Percentiles rank a stretch among this genome's conserved stretches.
phyloP scores from a whole-genome alignment of 2,888 invertebrate genomes.

The Camptogramma bilineatum region DNA sequence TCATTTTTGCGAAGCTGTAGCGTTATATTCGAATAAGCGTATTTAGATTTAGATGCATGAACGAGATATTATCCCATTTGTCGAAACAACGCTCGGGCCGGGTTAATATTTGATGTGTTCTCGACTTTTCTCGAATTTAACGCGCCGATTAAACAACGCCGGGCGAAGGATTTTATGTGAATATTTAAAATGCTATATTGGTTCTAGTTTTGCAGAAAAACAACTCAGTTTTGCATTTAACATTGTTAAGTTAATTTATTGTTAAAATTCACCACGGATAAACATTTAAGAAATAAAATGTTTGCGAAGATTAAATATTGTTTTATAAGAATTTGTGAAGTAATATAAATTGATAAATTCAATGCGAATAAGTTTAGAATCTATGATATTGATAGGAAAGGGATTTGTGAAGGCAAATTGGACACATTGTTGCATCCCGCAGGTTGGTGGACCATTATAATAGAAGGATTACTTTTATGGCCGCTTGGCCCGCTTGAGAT shows the following conservation, averaged over 20 bases:
- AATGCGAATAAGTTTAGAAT: conserved; percentile 55
- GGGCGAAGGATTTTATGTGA: conserved; percentile 81
- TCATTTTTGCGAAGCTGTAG: neutral
- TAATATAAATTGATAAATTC: conserved; percentile 37
- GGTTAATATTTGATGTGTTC: conserved; percentile 83
- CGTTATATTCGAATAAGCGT: conserved; percentile 60
- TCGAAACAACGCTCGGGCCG: conserved; percentile 76
- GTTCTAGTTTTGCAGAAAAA: conserved; percentile 74
- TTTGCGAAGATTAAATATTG: conserved; percentile 32
- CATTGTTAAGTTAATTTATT: conserved; percentile 59
- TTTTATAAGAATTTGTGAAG: conserved; percentile 14
- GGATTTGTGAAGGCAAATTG: conserved; percentile 64
- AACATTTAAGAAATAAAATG: conserved; percentile 43
- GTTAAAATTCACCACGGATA: conserved; percentile 44
- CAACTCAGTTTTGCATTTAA: conserved; percentile 65
- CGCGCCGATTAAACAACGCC: conserved; percentile 82
- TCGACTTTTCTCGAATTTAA: conserved; percentile 84
- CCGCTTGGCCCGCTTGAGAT: conserved; percentile 79
- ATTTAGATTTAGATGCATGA: conserved; percentile 77
- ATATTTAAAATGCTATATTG: conserved; percentile 84
- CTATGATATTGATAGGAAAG: conserved; percentile 51
- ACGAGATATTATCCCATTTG: conserved; percentile 79
- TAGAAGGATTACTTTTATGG: conserved; percentile 83
- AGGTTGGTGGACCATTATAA: conserved; percentile 81
- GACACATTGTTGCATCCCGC: conserved; percentile 79